A percentile compares a stretch with the other conserved stretches of the same genome.
Evolutionary conservation across 2,888 invertebrate species (phyloP).

Genomic region (Caenorhabditis sinica): DNA sequence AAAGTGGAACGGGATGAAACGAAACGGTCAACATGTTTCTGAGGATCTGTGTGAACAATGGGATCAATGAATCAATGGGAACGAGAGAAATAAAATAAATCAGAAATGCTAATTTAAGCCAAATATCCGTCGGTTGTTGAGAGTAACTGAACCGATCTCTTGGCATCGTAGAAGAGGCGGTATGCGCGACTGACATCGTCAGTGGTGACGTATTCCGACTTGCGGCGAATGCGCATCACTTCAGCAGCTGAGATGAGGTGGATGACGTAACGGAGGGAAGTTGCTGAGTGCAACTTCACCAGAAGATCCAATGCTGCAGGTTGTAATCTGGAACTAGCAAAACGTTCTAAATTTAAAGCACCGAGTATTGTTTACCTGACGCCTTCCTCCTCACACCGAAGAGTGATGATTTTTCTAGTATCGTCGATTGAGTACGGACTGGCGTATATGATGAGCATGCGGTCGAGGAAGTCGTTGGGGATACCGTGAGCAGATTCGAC

Average conservation of each 20-base stretch:
- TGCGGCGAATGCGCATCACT: conserved; percentile 90
- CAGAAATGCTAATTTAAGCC: conserved; percentile 15
- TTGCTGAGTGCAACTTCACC: conserved; percentile 94
- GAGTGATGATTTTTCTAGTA: conserved; percentile 68
- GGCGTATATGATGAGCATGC: conserved; percentile 87
- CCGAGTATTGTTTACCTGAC: conserved; percentile 87
- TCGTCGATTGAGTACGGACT: conserved; percentile 83
- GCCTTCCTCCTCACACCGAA: conserved; percentile 92
- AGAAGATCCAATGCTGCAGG: conserved; percentile 93
- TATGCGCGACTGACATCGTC: conserved; percentile 97
- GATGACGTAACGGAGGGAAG: conserved; percentile 96
- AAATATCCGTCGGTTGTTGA: conserved; percentile 28
- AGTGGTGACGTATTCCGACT: conserved; percentile 84
- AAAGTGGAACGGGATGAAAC: too few relatives aligned
- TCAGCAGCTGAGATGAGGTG: conserved; percentile 97
- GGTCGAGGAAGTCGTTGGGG: conserved; percentile 94
- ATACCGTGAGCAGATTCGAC: conserved; percentile 97
- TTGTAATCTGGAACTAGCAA: conserved; percentile 87
- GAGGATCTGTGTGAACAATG: conserved; percentile 20
- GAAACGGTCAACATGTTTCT: conserved; percentile 13
- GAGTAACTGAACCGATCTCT: conserved; percentile 85
- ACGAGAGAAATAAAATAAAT: background rate
- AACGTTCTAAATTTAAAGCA: too few relatives aligned
- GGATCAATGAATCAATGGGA: conserved; percentile 1
- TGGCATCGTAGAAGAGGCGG: conserved; percentile 94